Evolutionary conservation across 2,888 invertebrate species (phyloP), one percentile per base, ranked within the genome.

Genomic region (Pristionchus mayeri): DNA sequence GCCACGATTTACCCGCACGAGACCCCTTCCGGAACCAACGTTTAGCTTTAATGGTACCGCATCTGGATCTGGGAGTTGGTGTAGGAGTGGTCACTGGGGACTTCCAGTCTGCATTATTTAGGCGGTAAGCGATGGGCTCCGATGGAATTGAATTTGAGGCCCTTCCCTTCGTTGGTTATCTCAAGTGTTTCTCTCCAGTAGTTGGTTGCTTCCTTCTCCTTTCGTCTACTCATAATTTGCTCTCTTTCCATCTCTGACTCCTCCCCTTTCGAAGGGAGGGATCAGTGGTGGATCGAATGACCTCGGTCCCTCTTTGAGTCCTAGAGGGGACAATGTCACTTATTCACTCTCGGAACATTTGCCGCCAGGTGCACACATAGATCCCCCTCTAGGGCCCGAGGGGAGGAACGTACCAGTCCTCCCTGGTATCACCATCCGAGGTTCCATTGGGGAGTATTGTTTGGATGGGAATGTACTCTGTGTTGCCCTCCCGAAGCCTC

Each of bases 331-430:
- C 57, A 82, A 82, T 50, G 60, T 83, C 52, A 86, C 86, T 16
- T 85, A 86, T 44, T 86, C 87, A 57, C 86, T 85, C 6, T 44
- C 40, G 71, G 71, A 71, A 71, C 71, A 71, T 44, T 71, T 71
- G 71, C 71, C 71, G 71, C 40, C 71, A 71, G 71, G 71, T 71
- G 71, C 71, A 40, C 71, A 71, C 30, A 71, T 71, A 71, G 40
- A 24, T n/a, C 30, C 40, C 75, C 37, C n/a, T 40, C n/a, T 34
- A 24, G 71, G 40, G 24, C 71, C 71, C 71, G 71, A 71, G 71
- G 44, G 71, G 16, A 16, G n/a, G 9, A 7, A n/a, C 18, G 71
- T 44, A 44, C 44, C 44, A 44, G 44, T 9, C 44, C 13, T 6
- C 9, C 11, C 4, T 71, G 71, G 71, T 21, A 30, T 7, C 71